phyloP scores from a whole-genome alignment of 2,113 vertebrate genomes.

The Fregetta grallaria region DNA sequence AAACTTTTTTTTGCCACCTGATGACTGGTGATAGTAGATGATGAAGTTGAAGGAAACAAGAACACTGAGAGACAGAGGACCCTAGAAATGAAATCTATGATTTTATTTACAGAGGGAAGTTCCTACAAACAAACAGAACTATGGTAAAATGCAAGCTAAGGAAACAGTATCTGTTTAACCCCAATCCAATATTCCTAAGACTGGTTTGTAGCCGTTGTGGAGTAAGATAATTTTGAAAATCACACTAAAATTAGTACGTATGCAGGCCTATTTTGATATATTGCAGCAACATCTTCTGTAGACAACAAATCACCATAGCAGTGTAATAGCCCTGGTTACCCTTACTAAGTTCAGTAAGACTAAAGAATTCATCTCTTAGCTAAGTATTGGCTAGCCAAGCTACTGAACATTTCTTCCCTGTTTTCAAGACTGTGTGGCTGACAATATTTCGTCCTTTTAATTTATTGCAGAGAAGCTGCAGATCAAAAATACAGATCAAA shows the following conservation, averaged over 20 bases:
- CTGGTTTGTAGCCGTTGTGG: not conserved
- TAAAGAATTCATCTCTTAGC: constrained; percentile 3
- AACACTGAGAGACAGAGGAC: not conserved
- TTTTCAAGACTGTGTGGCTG: not conserved
- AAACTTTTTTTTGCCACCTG: not conserved
- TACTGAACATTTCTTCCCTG: not conserved
- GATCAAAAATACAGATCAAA: not conserved
- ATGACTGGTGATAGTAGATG: not conserved
- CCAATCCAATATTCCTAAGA: not conserved
- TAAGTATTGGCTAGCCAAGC: not conserved
- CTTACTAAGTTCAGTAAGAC: not conserved
- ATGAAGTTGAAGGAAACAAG: not conserved
- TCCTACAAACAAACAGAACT: not conserved
- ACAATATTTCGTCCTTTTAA: not conserved
- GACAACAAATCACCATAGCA: constrained; percentile 59
- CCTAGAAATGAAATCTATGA: not conserved
- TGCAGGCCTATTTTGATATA: constrained; percentile 1
- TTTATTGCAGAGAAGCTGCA: not conserved
- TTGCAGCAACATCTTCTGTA: constrained; percentile 35
- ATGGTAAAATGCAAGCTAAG: not conserved
- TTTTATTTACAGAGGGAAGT: not conserved
- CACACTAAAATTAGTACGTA: not conserved
- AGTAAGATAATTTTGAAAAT: not conserved
- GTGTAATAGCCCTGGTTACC: constrained; percentile 47
- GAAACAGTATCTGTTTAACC: not conserved